phyloP scores from a whole-genome alignment of 2,888 invertebrate species.

The Volucella bombylans region DNA sequence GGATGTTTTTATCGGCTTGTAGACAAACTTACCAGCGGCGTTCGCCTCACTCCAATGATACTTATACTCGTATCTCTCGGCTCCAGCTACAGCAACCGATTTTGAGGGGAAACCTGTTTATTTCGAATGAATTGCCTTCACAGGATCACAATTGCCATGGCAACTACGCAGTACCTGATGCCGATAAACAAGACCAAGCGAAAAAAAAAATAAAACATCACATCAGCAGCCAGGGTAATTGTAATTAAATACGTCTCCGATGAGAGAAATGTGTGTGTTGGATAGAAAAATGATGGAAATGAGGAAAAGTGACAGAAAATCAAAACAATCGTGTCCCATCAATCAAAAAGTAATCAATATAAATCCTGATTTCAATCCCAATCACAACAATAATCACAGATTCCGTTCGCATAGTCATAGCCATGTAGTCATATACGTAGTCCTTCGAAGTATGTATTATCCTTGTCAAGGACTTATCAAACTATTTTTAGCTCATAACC shows the following conservation, averaged over 20 bases:
- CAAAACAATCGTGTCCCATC: slow-evolving; percentile 28
- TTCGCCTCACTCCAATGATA: too few species aligned
- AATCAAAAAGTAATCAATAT: slow-evolving; percentile 20
- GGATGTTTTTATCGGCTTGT: too few species aligned
- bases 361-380: too few species aligned
- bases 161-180: not conserved
- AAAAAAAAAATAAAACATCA: not conserved
- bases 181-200: not conserved
- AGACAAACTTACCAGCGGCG: too few species aligned
- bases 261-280: not conserved
- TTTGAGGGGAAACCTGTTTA: too few species aligned
- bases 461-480: not conserved
- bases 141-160: not conserved
- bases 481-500: slow-evolving; percentile 7
- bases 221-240: slow-evolving; percentile 4
- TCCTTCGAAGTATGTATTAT: not conserved
- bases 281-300: too few species aligned
- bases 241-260: slow-evolving; percentile 26
- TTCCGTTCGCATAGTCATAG: too few species aligned
- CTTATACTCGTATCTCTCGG: too few species aligned
- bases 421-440: too few species aligned
- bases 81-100: too few species aligned
- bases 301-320: not conserved
- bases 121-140: too few species aligned
- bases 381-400: too few species aligned